Evolutionary conservation across 2,797 vertebrate species (phyloP).

Genomic region (Tamandua tetradactyla): DNA sequence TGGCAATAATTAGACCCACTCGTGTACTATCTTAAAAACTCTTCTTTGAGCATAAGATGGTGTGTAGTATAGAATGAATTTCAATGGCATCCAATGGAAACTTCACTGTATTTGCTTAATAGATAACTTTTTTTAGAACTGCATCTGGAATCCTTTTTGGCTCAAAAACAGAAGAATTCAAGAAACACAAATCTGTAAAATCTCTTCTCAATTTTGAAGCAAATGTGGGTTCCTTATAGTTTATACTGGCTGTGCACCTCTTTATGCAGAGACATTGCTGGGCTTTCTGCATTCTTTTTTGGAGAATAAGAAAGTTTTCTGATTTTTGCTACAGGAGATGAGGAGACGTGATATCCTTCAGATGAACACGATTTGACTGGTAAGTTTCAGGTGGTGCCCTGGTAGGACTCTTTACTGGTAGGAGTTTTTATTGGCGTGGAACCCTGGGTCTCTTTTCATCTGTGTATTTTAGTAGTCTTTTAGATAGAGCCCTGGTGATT

Average conservation of each 20-base stretch:
- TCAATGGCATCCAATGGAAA: conserved; percentile 87
- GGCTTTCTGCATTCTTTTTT: conserved; percentile 74
- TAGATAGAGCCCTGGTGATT: conserved; percentile 83
- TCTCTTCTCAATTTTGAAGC: conserved; percentile 93
- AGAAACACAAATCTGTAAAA: conserved; percentile 93
- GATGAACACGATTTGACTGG: conserved; percentile 81
- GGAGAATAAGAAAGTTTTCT: conserved; percentile 81
- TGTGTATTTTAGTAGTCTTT: conserved; percentile 60
- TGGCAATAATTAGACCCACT: background rate
- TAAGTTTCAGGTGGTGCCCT: conserved; percentile 80
- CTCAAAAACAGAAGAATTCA: conserved; percentile 95
- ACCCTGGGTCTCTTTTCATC: conserved; percentile 62
- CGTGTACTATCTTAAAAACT: background rate
- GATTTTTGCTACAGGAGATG: conserved; percentile 79
- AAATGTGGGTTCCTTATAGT: conserved; percentile 93
- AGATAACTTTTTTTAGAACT: conserved; percentile 78
- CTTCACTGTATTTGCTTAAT: conserved; percentile 88
- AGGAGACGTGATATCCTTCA: conserved; percentile 92
- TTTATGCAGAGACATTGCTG: conserved; percentile 80
- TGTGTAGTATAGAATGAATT: background rate
- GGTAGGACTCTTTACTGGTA: conserved; percentile 81
- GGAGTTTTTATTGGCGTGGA: conserved; percentile 42
- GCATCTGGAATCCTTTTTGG: conserved; percentile 71
- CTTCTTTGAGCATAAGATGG: background rate
- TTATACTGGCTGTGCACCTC: conserved; percentile 89